Evolutionary conservation across 2,797 vertebrate genomes (phyloP), one percentile per base, ranked within the genome.

Genomic region (Tamandua tetradactyla): DNA sequence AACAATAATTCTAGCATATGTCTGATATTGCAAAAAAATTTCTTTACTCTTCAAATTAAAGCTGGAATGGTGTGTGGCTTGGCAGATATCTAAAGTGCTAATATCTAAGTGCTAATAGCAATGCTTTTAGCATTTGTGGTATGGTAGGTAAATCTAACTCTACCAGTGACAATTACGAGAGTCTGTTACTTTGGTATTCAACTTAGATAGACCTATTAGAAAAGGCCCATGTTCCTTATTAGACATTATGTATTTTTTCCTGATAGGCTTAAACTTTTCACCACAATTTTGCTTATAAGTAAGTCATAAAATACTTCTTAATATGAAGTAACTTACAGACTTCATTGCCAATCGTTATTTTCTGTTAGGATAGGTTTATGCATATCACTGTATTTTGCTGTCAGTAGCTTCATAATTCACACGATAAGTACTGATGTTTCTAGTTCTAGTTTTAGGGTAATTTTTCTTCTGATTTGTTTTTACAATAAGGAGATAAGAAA

Each of bases 121-220:
- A 32, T 69, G 13, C 32, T 82, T 82, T 87, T 47, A 66, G 69
- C 47, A 72, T 95, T 85, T 92, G 22, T 92, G 86, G 10, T 27
- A n/a, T 88, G 35, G 4, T 44, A 74, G 74, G 82, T 83, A 86
- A 96, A 87, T 82, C 30, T 59, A 3, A n/a, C 57, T 62, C 12
- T 69, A 8, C 47, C 59, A 57, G 20, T 84, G n/a, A 68, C 74
- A 35, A 87, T 68, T 89, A 30, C 57, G 37, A 89, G 76, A 68
- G n/a, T 94, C 94, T 6, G 80, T 85, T 87, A 78, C 10, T 90
- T 94, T 23, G 74, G 22, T 91, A 82, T 82, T 94, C 42, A 89
- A 69, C 32, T 85, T 87, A 90, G 2, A 0, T 62, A 89, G 62
- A 71, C 57, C 14, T 74, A 55, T n/a, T 95, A 80, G 44, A 74